Evolutionary conservation across 1,140 invertebrate genomes (phyloP), one percentile per base, ranked within the genome.

Genomic region (Pogonognathellus flavescens): DNA sequence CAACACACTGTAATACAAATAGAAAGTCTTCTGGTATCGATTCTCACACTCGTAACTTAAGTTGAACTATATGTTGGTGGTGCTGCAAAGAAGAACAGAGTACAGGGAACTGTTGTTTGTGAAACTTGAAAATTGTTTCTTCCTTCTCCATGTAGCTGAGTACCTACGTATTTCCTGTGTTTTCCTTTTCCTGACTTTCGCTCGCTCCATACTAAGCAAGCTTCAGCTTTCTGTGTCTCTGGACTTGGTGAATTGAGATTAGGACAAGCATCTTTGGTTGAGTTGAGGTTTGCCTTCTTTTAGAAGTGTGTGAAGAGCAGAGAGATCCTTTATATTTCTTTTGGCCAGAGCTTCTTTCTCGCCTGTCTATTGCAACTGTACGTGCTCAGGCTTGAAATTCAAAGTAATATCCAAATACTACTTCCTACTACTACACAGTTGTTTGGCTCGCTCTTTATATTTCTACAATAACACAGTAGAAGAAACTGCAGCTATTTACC

Each of bases 1-100:
- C 62, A 66, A 66, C 62, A 66, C 62, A 66, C 22, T 66, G 62
- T 66, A 66, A 66, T 66, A 66, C 62, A 66, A 66, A 66, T 66
- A 66, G 20, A 41, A 41, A 31, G 62, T 25, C 20, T 66, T 66
- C 25, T 66, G 20, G 10, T 14, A 66, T 66, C 62, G 62, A 66
- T 66, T 66, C 22, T 66, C 59, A 13, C 20, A 25, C 31, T 41
- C 31, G 6, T n/a, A n/a, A n/a, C n/a, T n/a, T n/a, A 41, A 41
- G 31, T 41, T 41, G 22, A 66, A 25, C 3, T 60, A 66, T 41
- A 10, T n/a, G 22, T 66, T 11, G 9, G 59, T 11, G 10, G 18
- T 60, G 59, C 10, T 66, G 22, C 10, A 25, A 13, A 13, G 25
- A 22, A 20, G 53, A 41, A 41, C 31, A 3, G 31, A 41, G 31